phyloP scores from a whole-genome alignment of 2,113 vertebrate species.

The Odontophorus gujanensis region DNA sequence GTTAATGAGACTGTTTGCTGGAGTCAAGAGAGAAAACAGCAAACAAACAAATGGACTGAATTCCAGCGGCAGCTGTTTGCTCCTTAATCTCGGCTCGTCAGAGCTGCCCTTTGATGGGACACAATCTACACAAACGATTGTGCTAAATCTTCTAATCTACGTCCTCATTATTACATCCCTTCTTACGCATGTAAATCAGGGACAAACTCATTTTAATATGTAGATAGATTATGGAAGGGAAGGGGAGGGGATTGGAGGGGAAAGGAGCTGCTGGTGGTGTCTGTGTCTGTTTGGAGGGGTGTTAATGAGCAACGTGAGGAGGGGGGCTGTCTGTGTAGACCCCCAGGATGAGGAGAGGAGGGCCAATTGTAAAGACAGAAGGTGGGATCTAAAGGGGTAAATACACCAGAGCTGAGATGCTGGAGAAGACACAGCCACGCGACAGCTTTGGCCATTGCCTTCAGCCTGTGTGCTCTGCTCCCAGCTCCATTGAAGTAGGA shows the following conservation, averaged over 20 bases:
- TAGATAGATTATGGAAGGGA: conserved; percentile 84
- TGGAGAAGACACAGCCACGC: not conserved
- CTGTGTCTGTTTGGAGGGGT: conserved; percentile 46
- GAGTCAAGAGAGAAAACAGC: conserved; percentile 71
- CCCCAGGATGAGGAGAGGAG: conserved; percentile 22
- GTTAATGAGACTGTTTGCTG: conserved; percentile 79
- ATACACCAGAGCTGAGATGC: not conserved
- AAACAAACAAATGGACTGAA: conserved; percentile 77
- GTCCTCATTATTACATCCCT: conserved; percentile 87
- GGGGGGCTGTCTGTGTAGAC: conserved; percentile 19
- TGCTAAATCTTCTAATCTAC: conserved; percentile 93
- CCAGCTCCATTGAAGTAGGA: rapidly evolving
- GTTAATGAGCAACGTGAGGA: conserved; percentile 75
- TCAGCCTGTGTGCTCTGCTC: not conserved
- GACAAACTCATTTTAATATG: conserved; percentile 83
- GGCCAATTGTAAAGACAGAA: conserved; percentile 71
- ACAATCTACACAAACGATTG: conserved; percentile 89
- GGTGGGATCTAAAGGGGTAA: not conserved
- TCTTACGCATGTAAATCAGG: conserved; percentile 89
- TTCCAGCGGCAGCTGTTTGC: conserved; percentile 89
- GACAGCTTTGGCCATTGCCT: not conserved
- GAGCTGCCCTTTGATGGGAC: conserved; percentile 89
- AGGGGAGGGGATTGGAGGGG: conserved; percentile 68
- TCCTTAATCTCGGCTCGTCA: conserved; percentile 90
- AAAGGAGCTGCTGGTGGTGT: conserved; percentile 65